phyloP scores from a whole-genome alignment of 1,140 invertebrate genomes.

The Achroia grisella region DNA sequence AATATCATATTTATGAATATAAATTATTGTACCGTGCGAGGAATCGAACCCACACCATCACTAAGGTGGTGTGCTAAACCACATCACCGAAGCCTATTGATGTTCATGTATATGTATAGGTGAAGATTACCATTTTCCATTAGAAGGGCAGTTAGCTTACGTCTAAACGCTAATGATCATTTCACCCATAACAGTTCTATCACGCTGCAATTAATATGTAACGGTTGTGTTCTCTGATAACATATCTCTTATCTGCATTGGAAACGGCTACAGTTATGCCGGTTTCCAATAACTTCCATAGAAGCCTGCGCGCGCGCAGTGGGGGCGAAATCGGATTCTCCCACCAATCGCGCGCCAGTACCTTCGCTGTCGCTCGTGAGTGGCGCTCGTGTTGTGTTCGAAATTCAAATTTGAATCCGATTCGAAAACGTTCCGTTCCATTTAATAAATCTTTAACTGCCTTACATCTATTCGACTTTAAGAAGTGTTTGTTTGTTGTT shows the following conservation, averaged over 20 bases:
- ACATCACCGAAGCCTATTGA: no score
- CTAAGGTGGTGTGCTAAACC: no score
- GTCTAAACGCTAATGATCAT: neutral
- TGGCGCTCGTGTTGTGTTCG: constrained; percentile 27
- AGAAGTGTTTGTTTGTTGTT: constrained; percentile 10
- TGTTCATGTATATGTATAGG: no score
- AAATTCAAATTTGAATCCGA: constrained; percentile 9
- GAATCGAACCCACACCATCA: no score
- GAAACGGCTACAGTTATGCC: constrained; percentile 25
- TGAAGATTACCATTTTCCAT: no score
- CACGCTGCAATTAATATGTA: constrained; percentile 7
- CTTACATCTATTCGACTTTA: neutral
- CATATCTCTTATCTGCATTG: constrained; percentile 34
- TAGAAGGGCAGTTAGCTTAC: no score
- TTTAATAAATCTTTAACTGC: neutral
- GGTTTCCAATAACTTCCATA: constrained; percentile 24
- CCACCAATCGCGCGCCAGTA: constrained; percentile 41
- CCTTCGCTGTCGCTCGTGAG: constrained; percentile 32
- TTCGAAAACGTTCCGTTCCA: constrained; percentile 22
- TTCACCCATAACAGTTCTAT: neutral
- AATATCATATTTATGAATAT: no score
- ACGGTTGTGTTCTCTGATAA: constrained; percentile 37
- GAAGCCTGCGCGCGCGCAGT: constrained; percentile 38
- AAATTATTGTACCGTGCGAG: no score
- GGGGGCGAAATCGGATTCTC: constrained; percentile 21